Conservation (phyloP, 1,140 invertebrate species). For the Spodoptera frugiperda region DNA sequence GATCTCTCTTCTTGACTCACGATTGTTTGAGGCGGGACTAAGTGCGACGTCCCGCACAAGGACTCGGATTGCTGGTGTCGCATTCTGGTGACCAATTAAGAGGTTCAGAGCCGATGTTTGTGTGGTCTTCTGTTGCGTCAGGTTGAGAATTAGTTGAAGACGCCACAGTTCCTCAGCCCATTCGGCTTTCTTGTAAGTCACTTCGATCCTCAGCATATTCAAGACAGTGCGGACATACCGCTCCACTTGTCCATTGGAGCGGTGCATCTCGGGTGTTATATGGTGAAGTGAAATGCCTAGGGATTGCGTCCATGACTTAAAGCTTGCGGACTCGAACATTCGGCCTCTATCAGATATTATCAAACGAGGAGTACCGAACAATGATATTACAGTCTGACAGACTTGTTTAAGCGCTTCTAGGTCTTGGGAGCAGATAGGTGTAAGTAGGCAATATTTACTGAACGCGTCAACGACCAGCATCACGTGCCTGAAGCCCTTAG, state of each 20-base stretch:
- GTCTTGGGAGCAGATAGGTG: not conserved
- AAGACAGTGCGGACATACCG: not conserved
- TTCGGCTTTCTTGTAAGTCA: not conserved
- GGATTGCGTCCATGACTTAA: not conserved
- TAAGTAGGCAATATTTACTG: not conserved
- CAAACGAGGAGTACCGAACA: not conserved
- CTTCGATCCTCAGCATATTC: not conserved
- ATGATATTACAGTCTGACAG: not conserved
- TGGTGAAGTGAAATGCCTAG: not conserved
- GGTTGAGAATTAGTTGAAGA: not conserved
- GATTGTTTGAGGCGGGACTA: not conserved
- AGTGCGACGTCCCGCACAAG: not conserved
- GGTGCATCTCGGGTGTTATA: slow-evolving; percentile 1
- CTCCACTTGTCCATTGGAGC: not conserved
- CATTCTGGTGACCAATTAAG: not conserved
- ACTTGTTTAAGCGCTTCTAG: not conserved
- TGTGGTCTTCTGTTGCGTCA: not conserved
- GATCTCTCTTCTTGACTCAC: not conserved
- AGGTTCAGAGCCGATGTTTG: not conserved
- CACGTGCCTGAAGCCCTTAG: not conserved
- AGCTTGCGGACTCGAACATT: not conserved
- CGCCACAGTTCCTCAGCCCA: not conserved
- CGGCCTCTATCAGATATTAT: not conserved
- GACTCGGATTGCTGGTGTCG: not conserved
- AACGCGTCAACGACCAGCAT: not conserved